These are phyloP conservation scores for Sylvilagus floridanus DNA, from an alignment of 2,797 vertebrate species.

Conservation along the genomic window DNA sequence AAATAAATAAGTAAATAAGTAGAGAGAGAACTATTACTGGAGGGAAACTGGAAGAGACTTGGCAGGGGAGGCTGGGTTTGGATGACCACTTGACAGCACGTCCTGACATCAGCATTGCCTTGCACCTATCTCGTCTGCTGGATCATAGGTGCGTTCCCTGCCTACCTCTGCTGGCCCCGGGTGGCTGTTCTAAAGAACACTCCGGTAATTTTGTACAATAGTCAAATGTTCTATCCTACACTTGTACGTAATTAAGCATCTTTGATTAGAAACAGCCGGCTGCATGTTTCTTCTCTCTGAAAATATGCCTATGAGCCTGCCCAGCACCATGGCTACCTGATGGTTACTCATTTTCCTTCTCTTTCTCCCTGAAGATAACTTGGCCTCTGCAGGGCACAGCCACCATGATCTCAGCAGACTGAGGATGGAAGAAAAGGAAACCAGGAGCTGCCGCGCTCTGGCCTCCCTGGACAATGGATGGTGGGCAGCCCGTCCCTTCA, in stretches of 20 bases:
- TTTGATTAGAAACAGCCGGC: not conserved
- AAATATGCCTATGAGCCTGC: not conserved
- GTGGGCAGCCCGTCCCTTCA: slow-evolving; percentile 88
- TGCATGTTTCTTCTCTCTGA: not conserved
- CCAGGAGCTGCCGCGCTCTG: slow-evolving; percentile 85
- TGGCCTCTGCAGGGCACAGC: slow-evolving; percentile 79
- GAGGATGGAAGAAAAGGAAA: slow-evolving; percentile 87
- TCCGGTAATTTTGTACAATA: slow-evolving; percentile 29
- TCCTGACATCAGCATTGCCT: not conserved
- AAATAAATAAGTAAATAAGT: no score
- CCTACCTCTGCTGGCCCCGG: not conserved
- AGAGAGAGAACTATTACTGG: not conserved
- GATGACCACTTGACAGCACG: not conserved
- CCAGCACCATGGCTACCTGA: slow-evolving; percentile 31
- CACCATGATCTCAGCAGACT: slow-evolving; percentile 78
- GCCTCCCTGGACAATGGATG: slow-evolving; percentile 89
- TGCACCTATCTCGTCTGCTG: not conserved
- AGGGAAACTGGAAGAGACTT: not conserved
- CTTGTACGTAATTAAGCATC: slow-evolving; percentile 19
- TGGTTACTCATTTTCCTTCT: slow-evolving; percentile 31
- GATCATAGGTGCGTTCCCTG: not conserved
- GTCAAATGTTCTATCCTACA: not conserved
- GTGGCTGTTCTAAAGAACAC: not conserved
- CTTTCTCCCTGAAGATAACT: slow-evolving; percentile 81
- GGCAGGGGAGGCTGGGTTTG: not conserved